These are phyloP conservation scores for Accipiter cooperii DNA, from an alignment of 2,113 vertebrate genomes.

Conservation along the genomic window DNA sequence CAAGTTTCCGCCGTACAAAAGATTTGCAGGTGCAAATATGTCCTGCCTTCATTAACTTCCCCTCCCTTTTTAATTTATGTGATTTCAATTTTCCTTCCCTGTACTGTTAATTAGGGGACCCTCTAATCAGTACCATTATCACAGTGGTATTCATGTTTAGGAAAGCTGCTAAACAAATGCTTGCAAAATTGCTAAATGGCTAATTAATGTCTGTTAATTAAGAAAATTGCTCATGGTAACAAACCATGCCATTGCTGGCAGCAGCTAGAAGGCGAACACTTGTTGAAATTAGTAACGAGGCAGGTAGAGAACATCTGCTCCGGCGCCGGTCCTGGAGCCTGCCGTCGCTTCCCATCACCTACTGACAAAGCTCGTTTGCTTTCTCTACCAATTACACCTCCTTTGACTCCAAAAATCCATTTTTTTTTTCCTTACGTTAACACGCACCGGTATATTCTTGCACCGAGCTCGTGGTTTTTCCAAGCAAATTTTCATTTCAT, in stretches of 20 bases:
- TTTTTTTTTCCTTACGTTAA: neutral
- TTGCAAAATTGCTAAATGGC: constrained; percentile 91
- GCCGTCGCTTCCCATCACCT: constrained; percentile 55
- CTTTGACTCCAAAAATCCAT: neutral
- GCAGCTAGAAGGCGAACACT: constrained; percentile 83
- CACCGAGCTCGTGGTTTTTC: neutral
- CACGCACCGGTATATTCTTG: neutral
- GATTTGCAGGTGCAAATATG: constrained; percentile 85
- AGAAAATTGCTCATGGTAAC: constrained; percentile 93
- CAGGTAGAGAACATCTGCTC: constrained; percentile 82
- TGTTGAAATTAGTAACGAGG: constrained; percentile 82
- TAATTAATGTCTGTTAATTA: constrained; percentile 98
- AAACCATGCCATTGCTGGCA: constrained; percentile 84
- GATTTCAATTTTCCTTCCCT: constrained; percentile 85
- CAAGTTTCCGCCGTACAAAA: constrained; percentile 78
- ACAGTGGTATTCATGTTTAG: constrained; percentile 89
- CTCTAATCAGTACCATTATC: constrained; percentile 91
- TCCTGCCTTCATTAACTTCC: constrained; percentile 82
- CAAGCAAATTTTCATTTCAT: neutral
- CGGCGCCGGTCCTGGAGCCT: constrained; percentile 65
- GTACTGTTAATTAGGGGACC: constrained; percentile 88
- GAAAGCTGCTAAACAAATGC: constrained; percentile 91
- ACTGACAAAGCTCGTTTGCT: constrained; percentile 53
- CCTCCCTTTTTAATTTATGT: constrained; percentile 84
- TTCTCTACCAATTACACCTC: constrained; percentile 39